These are phyloP conservation scores for Caenorhabditis afra DNA, from an alignment of 2,888 invertebrate genomes.

Conservation along the genomic window DNA sequence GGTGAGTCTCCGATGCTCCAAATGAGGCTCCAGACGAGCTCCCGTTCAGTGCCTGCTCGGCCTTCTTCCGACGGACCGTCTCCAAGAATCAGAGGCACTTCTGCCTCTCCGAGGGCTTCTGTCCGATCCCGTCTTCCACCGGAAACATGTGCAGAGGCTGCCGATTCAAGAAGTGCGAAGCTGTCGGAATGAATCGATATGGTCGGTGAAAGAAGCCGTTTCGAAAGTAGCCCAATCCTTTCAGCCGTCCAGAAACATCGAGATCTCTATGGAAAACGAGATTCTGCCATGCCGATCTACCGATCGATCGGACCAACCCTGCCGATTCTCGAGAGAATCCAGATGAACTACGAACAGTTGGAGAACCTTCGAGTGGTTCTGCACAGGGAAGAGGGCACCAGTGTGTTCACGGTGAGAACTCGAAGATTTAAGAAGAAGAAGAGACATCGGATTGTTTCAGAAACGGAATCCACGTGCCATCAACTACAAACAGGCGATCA, in stretches of 20 bases:
- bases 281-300: not conserved
- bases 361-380: not conserved
- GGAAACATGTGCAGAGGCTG: conserved; percentile 76
- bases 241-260: conserved; percentile 58
- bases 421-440: conserved; percentile 50
- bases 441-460: conserved; percentile 12
- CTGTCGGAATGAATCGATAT: conserved; percentile 71
- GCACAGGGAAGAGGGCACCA: not conserved
- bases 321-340: not conserved
- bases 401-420: not conserved
- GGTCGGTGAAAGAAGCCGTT: conserved; percentile 56
- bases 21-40: not conserved
- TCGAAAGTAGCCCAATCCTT: not conserved
- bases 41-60: conserved; percentile 71
- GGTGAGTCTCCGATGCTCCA: not conserved
- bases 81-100: conserved; percentile 71
- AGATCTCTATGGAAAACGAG: conserved; percentile 51
- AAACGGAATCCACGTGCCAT: not conserved
- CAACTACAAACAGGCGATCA: no score
- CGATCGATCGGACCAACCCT: conserved; percentile 12
- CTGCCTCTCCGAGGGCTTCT: conserved; percentile 67
- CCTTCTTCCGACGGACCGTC: conserved; percentile 75
- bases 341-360: not conserved
- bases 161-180: conserved; percentile 70
- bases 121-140: conserved; percentile 61